Evolutionary conservation across 2,888 invertebrate genomes (phyloP).

Genomic region (Patella pellucida): DNA sequence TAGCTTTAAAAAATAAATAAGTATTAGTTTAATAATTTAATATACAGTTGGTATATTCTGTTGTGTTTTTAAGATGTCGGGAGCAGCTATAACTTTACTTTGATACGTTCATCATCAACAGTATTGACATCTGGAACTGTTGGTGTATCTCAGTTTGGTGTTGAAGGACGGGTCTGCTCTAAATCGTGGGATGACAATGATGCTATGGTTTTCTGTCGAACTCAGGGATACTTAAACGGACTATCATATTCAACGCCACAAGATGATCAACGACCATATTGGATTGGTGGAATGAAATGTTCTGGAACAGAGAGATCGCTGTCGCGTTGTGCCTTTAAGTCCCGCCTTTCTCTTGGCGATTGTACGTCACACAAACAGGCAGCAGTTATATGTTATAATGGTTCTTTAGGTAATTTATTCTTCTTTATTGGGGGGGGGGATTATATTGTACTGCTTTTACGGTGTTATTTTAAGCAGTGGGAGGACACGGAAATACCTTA

Average conservation of each 20-base stretch:
- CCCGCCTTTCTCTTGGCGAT: background rate
- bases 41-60: background rate
- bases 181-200: constrained; percentile 52
- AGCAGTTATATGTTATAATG: background rate
- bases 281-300: background rate
- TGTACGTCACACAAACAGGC: background rate
- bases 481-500: too few relatives aligned
- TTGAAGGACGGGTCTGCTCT: constrained; percentile 71
- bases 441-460: too few relatives aligned
- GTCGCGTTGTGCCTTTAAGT: background rate
- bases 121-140: constrained; percentile 27
- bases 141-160: constrained; percentile 56
- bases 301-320: background rate
- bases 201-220: constrained; percentile 53
- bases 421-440: too few relatives aligned
- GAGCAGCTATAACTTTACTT: background rate
- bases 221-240: constrained; percentile 44
- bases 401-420: background rate
- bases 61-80: background rate
- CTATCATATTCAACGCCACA: constrained; percentile 38
- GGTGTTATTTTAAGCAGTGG: too few relatives aligned
- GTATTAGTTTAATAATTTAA: too few relatives aligned
- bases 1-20: too few relatives aligned
- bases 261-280: background rate
- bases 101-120: background rate